A percentile compares a stretch with the other conserved stretches of the same genome.
phyloP scores from a whole-genome alignment of 1,140 invertebrate species.

The Pseudachorutes palmiensis region DNA sequence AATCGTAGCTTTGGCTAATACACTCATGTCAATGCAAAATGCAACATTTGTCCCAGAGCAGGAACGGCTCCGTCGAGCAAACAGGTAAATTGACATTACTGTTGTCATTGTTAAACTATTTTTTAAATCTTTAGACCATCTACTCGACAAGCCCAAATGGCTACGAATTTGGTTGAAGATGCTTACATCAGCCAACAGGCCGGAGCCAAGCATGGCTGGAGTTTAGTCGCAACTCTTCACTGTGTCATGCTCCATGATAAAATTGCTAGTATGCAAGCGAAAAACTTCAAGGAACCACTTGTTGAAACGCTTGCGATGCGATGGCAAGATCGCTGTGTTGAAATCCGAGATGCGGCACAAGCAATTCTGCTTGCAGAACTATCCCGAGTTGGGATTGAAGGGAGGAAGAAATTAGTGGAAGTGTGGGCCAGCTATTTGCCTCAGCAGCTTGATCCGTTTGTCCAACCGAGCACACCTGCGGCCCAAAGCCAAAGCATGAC shows the following conservation, averaged over 20 bases:
- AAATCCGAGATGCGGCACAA: constrained; percentile 92
- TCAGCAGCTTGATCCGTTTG: constrained; percentile 50
- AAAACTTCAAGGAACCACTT: constrained; percentile 80
- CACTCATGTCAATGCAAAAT: constrained; percentile 96
- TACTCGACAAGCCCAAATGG: neutral
- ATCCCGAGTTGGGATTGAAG: constrained; percentile 79
- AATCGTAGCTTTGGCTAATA: constrained; percentile 89
- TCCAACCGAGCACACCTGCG: constrained; percentile 4
- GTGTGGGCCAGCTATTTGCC: constrained; percentile 82
- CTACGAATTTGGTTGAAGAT: constrained; percentile 50
- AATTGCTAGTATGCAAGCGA: constrained; percentile 59
- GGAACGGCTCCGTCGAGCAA: constrained; percentile 55
- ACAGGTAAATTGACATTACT: constrained; percentile 19
- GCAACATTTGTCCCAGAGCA: constrained; percentile 82
- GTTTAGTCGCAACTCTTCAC: constrained; percentile 85
- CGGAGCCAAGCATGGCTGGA: constrained; percentile 94
- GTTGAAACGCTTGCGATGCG: constrained; percentile 93
- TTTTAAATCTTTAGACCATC: constrained; percentile 13
- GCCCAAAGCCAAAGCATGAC: neutral
- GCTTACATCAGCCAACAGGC: constrained; percentile 73
- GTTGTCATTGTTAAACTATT: neutral
- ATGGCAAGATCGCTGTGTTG: constrained; percentile 97
- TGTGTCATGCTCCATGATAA: constrained; percentile 89
- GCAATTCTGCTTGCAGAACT: constrained; percentile 89
- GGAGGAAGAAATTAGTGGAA: constrained; percentile 84